Evolutionary conservation across 2,888 invertebrate species (phyloP).

Genomic region (Drosophila merina): DNA sequence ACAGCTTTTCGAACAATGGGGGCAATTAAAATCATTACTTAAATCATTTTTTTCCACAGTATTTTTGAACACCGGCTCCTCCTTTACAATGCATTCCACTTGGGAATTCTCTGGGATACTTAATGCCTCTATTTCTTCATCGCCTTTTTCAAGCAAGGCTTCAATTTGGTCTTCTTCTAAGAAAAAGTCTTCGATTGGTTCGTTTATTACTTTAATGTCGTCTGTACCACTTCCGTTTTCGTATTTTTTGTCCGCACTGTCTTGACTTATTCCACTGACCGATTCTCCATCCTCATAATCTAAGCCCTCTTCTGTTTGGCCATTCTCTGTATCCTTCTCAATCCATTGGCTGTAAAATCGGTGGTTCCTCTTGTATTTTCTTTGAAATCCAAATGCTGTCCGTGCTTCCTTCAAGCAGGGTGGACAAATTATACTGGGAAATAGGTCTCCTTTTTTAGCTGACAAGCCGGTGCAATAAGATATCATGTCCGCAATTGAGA

Average conservation of each 20-base stretch:
- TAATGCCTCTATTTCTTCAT: background rate
- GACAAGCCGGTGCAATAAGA: background rate
- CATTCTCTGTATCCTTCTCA: background rate
- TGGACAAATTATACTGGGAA: background rate
- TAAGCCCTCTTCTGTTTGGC: background rate
- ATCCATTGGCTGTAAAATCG: background rate
- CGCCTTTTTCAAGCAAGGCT: too few relatives aligned
- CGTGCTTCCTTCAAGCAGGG: background rate
- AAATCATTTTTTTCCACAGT: background rate
- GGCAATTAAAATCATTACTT: background rate
- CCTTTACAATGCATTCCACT: background rate
- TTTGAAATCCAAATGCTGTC: background rate
- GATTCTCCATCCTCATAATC: background rate
- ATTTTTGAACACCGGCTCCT: background rate
- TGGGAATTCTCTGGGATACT: background rate
- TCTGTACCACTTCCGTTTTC: background rate
- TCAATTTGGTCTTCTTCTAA: background rate
- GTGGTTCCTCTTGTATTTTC: background rate
- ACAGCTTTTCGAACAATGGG: background rate
- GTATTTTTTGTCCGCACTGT: background rate
- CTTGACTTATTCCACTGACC: background rate
- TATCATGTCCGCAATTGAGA: conserved; percentile 4
- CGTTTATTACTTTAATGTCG: background rate
- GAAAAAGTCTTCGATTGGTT: background rate
- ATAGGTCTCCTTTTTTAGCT: background rate